Evolutionary conservation across 2,888 invertebrate genomes (phyloP).

Genomic region (Brenthis ino): DNA sequence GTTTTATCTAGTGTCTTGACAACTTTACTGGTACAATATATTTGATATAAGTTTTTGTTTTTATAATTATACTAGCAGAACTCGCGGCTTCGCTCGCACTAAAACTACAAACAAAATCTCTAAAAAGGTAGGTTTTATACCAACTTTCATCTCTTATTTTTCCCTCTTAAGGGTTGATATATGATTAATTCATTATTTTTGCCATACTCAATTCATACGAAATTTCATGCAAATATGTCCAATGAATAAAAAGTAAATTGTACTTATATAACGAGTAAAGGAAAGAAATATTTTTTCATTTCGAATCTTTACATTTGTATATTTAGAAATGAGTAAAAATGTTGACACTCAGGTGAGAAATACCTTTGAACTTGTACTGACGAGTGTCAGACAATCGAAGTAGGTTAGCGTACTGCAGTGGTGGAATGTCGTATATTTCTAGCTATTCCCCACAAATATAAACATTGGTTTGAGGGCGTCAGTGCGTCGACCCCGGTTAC

Average conservation of each 20-base stretch:
- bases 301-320: not conserved
- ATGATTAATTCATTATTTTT: too few relatives aligned
- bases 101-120: too few relatives aligned
- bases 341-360: slow-evolving; percentile 17
- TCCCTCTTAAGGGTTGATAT: too few relatives aligned
- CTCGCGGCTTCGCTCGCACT: too few relatives aligned
- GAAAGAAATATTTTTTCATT: too few relatives aligned
- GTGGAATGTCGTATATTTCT: slow-evolving; percentile 44
- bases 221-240: too few relatives aligned
- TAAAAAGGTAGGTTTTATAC: too few relatives aligned
- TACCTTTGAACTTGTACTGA: slow-evolving; percentile 38
- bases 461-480: slow-evolving; percentile 50
- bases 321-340: slow-evolving; percentile 1
- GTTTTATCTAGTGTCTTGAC: not conserved
- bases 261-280: too few relatives aligned
- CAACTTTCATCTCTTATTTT: too few relatives aligned
- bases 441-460: slow-evolving; percentile 51
- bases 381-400: slow-evolving; percentile 38
- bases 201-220: too few relatives aligned
- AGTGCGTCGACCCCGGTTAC: slow-evolving; percentile 54
- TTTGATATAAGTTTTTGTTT: not conserved
- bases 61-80: not conserved
- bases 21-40: not conserved
- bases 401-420: slow-evolving; percentile 42
- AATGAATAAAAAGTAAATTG: too few relatives aligned